Evolutionary conservation across 2,797 vertebrate genomes (phyloP), one percentile per base, ranked within the genome.

Genomic region (Parauchenoglanis punctatus): DNA sequence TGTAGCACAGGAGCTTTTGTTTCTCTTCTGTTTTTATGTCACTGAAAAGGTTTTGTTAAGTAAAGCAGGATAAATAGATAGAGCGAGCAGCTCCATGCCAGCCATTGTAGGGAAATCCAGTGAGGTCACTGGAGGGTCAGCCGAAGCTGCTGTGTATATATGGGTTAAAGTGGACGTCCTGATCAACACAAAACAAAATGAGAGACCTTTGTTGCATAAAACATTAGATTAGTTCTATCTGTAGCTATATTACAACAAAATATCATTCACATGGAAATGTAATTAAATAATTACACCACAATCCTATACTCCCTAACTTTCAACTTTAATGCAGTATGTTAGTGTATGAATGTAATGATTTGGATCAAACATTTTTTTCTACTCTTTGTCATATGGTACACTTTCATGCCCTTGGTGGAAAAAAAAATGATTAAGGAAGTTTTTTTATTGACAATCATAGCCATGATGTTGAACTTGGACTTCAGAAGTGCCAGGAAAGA

Each of bases 31-130:
- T 75, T 59, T 80, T 23, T 73, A 40, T 59, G 58, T 65, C 54
- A 18, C 13, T 70, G 58, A 89, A 84, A 28, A 61, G 4, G 20
- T 31, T 78, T 85, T 89, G 86, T 88, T 23, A 65, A 83, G 83
- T 81, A 65, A 87, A 85, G 68, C 61, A 82, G 81, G 15, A 88
- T 81, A 87, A 72, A 84, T 87, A 81, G 61, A 35, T 35, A 28
- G 7, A 83, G 73, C 7, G 58, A 83, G 84, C 2, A 4, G 81
- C 44, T 85, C 78, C 63, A 80, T 83, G 31, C 31, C 46, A 58
- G 23, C 77, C 35, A 81, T 68, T 68, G 81, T 84, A 59, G n/a
- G n/a, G 82, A 83, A 85, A 76, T 84, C 54, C 59, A 87, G 8
- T 77, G 67, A 86, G 65, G 11, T 70, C 85, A 85, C 6, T 2